Percentiles rank a stretch among this genome's conserved stretches.
These are phyloP conservation scores for Gymnoscopelus microlampas DNA, from an alignment of 2,797 vertebrate species.

Conservation along the genomic window DNA sequence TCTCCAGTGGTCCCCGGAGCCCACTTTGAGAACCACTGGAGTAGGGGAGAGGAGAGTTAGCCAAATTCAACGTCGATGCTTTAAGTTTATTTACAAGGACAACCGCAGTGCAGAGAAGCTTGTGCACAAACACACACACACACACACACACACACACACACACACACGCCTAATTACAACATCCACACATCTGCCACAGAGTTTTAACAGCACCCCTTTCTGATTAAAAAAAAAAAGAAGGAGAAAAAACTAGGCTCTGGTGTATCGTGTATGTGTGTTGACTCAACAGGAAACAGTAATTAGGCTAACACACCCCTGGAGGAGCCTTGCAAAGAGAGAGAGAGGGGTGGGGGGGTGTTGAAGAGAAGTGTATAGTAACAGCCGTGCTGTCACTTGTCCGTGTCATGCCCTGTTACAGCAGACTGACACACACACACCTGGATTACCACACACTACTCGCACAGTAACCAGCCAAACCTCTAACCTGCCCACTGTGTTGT, in stretches of 20 bases:
- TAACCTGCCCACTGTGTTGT: no score
- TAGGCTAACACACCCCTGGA: constrained; percentile 28
- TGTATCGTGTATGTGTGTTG: constrained; percentile 32
- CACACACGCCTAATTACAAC: constrained; percentile 36
- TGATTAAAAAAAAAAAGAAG: constrained; percentile 28
- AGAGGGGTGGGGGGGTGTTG: neutral
- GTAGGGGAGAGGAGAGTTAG: neutral
- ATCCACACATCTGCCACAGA: constrained; percentile 30
- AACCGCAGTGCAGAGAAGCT: constrained; percentile 21
- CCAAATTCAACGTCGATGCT: neutral
- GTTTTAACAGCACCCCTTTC: constrained; percentile 24
- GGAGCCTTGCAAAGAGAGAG: neutral
- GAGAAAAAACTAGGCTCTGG: constrained; percentile 39
- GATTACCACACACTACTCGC: no score
- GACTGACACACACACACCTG: neutral
- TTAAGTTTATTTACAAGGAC: constrained; percentile 25
- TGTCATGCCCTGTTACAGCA: constrained; percentile 44
- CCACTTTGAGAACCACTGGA: neutral
- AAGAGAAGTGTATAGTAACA: no score
- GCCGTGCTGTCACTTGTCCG: neutral
- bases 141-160: constrained; percentile 5
- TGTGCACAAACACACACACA: neutral
- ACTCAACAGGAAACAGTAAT: constrained; percentile 60
- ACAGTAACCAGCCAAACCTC: no score
- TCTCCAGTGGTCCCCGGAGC: no score